Conservation (phyloP, 2,113 vertebrate species). For the Mormyrus iriodes region DNA sequence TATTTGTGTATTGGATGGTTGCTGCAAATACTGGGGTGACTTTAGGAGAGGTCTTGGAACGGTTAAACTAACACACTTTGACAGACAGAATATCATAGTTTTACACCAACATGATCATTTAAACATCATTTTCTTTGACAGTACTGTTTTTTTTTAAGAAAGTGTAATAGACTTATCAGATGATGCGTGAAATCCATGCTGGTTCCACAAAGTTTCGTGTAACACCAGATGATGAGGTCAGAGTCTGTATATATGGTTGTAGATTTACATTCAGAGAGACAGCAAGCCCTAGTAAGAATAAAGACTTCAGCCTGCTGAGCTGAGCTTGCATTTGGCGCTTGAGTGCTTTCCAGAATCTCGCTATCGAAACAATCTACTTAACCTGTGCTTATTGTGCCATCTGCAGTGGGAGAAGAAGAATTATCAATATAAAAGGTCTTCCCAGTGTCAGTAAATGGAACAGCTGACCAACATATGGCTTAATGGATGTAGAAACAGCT, state of each 20-base stretch:
- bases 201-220: neutral
- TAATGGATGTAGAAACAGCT: neutral
- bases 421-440: neutral
- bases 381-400: neutral
- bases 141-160: neutral
- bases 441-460: neutral
- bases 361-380: neutral
- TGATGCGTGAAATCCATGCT: neutral
- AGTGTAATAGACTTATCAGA: neutral
- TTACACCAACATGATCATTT: neutral
- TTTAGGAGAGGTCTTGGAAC: neutral
- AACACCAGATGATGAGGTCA: neutral
- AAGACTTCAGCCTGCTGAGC: neutral
- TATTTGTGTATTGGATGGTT: neutral
- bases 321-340: neutral
- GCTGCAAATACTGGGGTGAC: neutral
- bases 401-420: neutral
- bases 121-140: neutral
- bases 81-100: neutral
- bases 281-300: neutral
- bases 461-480: neutral
- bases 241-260: neutral
- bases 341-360: neutral
- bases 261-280: neutral
- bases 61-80: neutral